A percentile compares a stretch with the other conserved stretches of the same genome.
These are phyloP conservation scores for Vidua macroura DNA, from an alignment of 2,113 vertebrate species.

Conservation along the genomic window DNA sequence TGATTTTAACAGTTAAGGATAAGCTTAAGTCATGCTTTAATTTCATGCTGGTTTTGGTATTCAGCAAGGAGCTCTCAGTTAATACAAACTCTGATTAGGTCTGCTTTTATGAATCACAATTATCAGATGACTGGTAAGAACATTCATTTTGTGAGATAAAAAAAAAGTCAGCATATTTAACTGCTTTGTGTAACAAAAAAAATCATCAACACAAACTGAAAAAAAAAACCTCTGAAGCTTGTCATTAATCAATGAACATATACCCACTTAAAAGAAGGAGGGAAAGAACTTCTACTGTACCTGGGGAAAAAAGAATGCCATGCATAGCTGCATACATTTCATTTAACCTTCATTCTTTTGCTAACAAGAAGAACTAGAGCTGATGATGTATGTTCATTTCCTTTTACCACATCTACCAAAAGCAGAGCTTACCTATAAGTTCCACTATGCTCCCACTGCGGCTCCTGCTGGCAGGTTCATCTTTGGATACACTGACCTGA, in stretches of 20 bases:
- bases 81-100: background rate
- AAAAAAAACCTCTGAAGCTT: background rate
- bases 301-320: background rate
- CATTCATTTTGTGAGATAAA: background rate
- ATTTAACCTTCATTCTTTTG: background rate
- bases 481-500: constrained; percentile 75
- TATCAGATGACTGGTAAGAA: background rate
- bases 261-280: background rate
- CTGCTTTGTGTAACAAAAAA: background rate
- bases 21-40: constrained; percentile 3
- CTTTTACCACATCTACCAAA: background rate
- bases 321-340: background rate
- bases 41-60: constrained; percentile 13
- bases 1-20: background rate
- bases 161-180: background rate
- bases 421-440: constrained; percentile 81
- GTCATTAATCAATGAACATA: background rate
- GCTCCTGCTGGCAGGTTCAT: constrained; percentile 75
- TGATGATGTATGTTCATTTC: background rate
- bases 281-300: background rate
- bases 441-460: constrained; percentile 94
- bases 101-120: background rate
- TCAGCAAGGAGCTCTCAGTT: background rate
- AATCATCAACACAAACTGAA: background rate
- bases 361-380: background rate